Evolutionary conservation across 2,113 vertebrate genomes (phyloP), one percentile per base, ranked within the genome.

Genomic region (Caranx melampygus): DNA sequence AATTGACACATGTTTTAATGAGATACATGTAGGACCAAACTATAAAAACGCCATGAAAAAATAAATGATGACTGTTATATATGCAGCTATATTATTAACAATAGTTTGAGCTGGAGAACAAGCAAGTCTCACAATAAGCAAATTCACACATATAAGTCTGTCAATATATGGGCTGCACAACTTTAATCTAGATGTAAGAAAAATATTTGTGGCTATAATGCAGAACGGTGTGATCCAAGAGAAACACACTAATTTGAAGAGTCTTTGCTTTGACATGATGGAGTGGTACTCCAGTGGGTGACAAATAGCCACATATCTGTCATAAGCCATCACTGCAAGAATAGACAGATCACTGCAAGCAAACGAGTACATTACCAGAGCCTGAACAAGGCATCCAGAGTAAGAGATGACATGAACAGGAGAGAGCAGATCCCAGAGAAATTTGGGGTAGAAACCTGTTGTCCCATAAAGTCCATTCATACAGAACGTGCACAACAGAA

Each of bases 221-320:
- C 59, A 83, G 6, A 76, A 67, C 54, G 71, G 59, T 45, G 54
- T 42, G 2, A 84, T n/a, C 33, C 72, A 86, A 51, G 66, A 84
- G 18, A 82, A 75, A 70, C 54, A 84, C 1, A 63, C 52, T 6
- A 87, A 81, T 13, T 40, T 12, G 1, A 66, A 15, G 1, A 80
- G 10, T 40, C 55, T 79, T 16, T 60, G 70, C 72, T 57, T 76
- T 2, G 80, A 81, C 89, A 89, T 88, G 5, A 89, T 2, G 34
- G 70, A 63, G 71, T 89, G 78, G 35, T 89, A 89, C 33, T 49
- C 11, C 49, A 89, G 78, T 0, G 88, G 89, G 35, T 47, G 69
- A 74, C 87, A 91, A 49, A 92, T 92, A 8, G 89, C 89, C 67
- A 87, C 34, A 65, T 89, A 91, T 31, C 87, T 83, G 60, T 92